Evolutionary conservation across 1,140 invertebrate genomes (phyloP).

Genomic region (Heliothis virescens): DNA sequence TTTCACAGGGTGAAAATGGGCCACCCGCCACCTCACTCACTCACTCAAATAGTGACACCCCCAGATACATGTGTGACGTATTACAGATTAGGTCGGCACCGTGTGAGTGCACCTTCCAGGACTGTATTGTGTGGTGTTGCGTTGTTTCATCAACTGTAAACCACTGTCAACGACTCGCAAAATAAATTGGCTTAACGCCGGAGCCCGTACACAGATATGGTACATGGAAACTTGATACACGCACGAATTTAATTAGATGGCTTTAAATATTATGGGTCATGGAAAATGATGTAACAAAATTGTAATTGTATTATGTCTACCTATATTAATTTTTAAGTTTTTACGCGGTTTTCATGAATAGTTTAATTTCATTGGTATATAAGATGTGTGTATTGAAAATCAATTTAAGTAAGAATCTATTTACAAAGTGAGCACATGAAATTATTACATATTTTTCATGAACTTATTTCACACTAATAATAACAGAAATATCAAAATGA

Average conservation of each 20-base stretch:
- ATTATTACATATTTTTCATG: not conserved
- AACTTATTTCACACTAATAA: not conserved
- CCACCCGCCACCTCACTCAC: conserved; percentile 84
- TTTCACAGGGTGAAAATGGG: conserved; percentile 85
- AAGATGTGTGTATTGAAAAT: not conserved
- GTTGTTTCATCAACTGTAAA: conserved; percentile 79
- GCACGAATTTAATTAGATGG: conserved; percentile 72
- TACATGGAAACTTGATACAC: conserved; percentile 70
- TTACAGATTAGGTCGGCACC: conserved; percentile 36
- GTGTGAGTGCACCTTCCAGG: conserved; percentile 61
- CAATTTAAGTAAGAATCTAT: not conserved
- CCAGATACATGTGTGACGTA: conserved; percentile 60
- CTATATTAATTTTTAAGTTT: not conserved
- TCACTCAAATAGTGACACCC: conserved; percentile 66
- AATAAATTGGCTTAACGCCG: conserved; percentile 81
- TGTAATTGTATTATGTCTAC: conserved; percentile 18
- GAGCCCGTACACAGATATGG: conserved; percentile 62
- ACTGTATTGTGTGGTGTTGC: conserved; percentile 58
- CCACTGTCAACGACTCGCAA: conserved; percentile 83
- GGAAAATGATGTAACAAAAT: conserved; percentile 53
- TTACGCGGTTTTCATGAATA: too few relatives aligned
- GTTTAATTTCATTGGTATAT: too few relatives aligned
- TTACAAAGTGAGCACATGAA: not conserved
- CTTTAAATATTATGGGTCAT: conserved; percentile 58
- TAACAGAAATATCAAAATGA: conserved; percentile 40